Conservation (phyloP, 92 coral and sea anemone species). For the Pocillopora grandis region DNA sequence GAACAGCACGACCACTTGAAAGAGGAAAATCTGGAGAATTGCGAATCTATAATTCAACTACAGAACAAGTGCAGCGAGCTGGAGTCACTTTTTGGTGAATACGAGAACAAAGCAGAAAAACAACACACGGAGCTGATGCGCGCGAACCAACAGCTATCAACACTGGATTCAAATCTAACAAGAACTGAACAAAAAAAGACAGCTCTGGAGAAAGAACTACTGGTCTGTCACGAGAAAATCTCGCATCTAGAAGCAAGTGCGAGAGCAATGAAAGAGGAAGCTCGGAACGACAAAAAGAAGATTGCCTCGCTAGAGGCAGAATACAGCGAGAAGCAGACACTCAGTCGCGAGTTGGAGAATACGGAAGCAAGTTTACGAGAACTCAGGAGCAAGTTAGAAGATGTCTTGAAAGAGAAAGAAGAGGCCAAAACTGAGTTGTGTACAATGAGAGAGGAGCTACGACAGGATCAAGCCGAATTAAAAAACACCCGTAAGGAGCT, state of each 20-base stretch:
- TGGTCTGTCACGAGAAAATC: constrained; percentile 85
- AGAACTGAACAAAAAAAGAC: constrained; percentile 85
- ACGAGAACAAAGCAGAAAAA: constrained; percentile 76
- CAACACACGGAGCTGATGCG: constrained; percentile 78
- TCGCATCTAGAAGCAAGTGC: constrained; percentile 69
- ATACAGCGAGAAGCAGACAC: constrained; percentile 66
- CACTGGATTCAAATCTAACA: constrained; percentile 72
- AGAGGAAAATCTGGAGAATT: constrained; percentile 67
- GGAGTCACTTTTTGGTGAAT: constrained; percentile 69
- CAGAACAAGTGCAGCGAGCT: constrained; percentile 67
- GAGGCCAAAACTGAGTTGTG: constrained; percentile 75
- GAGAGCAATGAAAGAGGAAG: constrained; percentile 80
- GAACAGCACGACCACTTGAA: constrained; percentile 47
- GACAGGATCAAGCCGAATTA: constrained; percentile 75
- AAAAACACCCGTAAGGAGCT: constrained; percentile 78
- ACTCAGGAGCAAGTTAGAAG: constrained; percentile 73
- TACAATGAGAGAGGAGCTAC: constrained; percentile 67
- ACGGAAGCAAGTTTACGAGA: constrained; percentile 72
- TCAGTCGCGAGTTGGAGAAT: constrained; percentile 69
- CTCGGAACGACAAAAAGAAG: constrained; percentile 80
- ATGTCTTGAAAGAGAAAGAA: constrained; percentile 82
- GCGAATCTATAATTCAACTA: constrained; percentile 60
- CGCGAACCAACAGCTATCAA: constrained; percentile 81
- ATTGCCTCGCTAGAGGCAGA: constrained; percentile 89
- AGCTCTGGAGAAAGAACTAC: constrained; percentile 80